Base-by-base conservation (phyloP, 2,797 vertebrate species). In the Coluber constrictor region DNA sequence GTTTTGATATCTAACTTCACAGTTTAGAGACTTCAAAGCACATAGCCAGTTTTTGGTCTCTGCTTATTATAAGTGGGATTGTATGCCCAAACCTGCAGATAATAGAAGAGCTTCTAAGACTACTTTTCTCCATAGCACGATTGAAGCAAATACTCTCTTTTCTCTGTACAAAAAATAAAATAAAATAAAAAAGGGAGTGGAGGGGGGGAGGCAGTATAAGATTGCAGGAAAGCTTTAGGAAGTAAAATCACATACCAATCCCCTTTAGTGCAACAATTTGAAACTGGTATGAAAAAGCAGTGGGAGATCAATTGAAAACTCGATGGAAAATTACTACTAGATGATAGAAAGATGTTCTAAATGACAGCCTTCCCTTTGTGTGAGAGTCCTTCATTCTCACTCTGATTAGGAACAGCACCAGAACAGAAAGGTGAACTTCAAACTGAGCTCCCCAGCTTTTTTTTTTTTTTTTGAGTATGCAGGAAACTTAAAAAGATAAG, bases 301-400 rank as follows among this genome's bases (percentile, higher is more conserved):
- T 88, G 57, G 92, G 92, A 93, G 66, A 88, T 70, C 92, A 91
- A 91, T 93, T 91, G 92, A 93, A 93, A 91, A 83, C 86, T 23
- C 61, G 66, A 91, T 93, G 43, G 86, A 37, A 91, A 88, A 91
- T 93, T 88, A 83, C 86, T 61, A 32, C 54, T 57, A 88, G 92
- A 91, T 91, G 90, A 89, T 93, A 93, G 92, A 91, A 93, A 90
- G 37, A 37, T 51, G 29, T 89, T 91, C 86, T n/a, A 89, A 93
- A 93, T 93, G n/a, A 93, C 56, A 88, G 47, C 56, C 90, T 93
- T 89, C 43, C 16, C 57, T 93, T 93, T 83, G 43, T 93, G 57
- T 55, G 88, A 93, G 90, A 70, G n/a, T n/a, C 47, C 92, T 88
- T 91, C 86, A 55, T 91, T 91, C 88, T 51, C 90, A 61, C 63